Conservation (phyloP, 2,797 vertebrate species). For the Coendou prehensilis region DNA sequence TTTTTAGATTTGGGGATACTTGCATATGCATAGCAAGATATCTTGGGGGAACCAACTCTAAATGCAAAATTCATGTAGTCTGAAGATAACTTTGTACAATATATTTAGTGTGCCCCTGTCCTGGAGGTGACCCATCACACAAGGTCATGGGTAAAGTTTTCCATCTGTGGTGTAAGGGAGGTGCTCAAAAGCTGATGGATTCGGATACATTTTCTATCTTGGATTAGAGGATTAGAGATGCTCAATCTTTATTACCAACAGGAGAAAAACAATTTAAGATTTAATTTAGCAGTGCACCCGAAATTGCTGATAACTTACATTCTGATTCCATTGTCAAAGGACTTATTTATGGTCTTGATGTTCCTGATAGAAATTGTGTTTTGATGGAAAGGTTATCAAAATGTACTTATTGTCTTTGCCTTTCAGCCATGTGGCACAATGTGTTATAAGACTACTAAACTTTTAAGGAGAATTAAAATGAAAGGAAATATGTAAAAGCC, state of each 20-base stretch:
- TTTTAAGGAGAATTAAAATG: constrained; percentile 45
- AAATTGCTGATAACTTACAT: neutral
- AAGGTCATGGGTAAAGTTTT: neutral
- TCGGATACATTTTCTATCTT: neutral
- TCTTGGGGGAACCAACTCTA: neutral
- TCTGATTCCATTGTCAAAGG: constrained; percentile 21
- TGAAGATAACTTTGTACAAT: neutral
- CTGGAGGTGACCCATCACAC: neutral
- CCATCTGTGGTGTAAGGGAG: neutral
- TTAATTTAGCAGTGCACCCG: neutral
- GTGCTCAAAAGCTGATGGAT: neutral
- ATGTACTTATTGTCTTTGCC: neutral
- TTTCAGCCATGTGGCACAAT: neutral
- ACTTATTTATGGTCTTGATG: neutral
- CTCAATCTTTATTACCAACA: neutral
- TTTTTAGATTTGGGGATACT: neutral
- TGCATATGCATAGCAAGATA: neutral
- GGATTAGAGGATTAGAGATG: neutral
- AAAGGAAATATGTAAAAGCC: neutral
- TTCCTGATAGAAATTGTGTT: neutral
- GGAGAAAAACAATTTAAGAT: neutral
- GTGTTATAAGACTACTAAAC: neutral
- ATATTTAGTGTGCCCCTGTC: neutral
- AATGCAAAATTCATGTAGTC: neutral
- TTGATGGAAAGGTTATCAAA: neutral